A percentile compares a stretch with the other conserved stretches of the same genome.
Evolutionary conservation across 2,113 vertebrate genomes (phyloP).

Genomic region (Cyprinus carpio): DNA sequence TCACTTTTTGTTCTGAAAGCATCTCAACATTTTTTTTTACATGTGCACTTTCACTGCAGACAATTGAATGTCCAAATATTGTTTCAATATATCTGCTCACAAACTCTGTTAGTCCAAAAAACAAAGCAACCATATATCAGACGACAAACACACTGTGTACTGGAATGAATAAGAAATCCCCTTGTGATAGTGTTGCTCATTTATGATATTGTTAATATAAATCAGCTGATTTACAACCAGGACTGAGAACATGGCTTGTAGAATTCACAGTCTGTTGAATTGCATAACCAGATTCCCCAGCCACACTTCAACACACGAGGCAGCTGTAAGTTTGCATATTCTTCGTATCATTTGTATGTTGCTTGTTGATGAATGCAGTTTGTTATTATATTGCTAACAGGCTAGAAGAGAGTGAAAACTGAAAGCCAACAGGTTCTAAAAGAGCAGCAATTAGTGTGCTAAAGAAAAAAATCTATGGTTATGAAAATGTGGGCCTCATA

Average conservation of each 20-base stretch:
- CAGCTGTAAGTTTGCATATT: not conserved
- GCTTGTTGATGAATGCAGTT: not conserved
- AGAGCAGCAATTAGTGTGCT: not conserved
- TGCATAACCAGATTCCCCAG: constrained; percentile 5
- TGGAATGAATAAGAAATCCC: not conserved
- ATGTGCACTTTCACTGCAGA: not conserved
- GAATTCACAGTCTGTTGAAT: not conserved
- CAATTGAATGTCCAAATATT: not conserved
- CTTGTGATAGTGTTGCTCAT: not conserved
- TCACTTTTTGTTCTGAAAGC: constrained; percentile 1
- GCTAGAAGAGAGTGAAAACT: not conserved
- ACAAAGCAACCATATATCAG: not conserved
- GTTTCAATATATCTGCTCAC: not conserved
- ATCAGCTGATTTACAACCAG: not conserved
- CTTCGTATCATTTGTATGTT: not conserved
- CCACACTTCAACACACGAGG: not conserved
- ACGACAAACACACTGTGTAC: not conserved
- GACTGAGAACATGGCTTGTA: not conserved
- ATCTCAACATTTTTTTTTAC: not conserved
- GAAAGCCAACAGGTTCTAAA: not conserved
- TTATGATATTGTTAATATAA: not conserved
- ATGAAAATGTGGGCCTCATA: too few relatives aligned
- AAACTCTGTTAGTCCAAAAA: not conserved
- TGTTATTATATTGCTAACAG: constrained; percentile 1
- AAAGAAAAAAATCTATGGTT: too few relatives aligned